Conservation (phyloP, 2,888 invertebrate genomes). For the Nebria brevicollis region DNA sequence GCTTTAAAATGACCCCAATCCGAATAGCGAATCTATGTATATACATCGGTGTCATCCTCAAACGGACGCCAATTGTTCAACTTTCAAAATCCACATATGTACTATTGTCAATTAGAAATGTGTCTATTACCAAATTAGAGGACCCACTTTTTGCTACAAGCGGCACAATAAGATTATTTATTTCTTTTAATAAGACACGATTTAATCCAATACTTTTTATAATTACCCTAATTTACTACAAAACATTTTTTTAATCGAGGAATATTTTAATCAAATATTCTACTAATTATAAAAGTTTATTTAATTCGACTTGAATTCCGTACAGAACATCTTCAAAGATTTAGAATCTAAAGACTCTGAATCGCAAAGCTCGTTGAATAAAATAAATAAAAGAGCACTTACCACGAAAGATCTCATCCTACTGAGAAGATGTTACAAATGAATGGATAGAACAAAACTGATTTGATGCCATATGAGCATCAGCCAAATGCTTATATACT, state of each 20-base stretch:
- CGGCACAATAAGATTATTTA: neutral
- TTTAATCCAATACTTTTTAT: no score
- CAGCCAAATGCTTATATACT: conserved; percentile 24
- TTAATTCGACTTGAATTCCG: no score
- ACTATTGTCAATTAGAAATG: neutral
- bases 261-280: no score
- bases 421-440: conserved; percentile 20
- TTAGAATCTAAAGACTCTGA: no score
- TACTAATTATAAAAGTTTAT: no score
- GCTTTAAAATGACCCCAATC: neutral
- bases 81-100: neutral
- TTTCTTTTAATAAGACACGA: no score
- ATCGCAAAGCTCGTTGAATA: neutral
- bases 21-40: conserved; percentile 8
- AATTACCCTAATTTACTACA: no score
- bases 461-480: conserved; percentile 13
- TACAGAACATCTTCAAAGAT: no score
- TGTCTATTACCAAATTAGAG: neutral
- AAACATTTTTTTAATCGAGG: no score
- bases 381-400: conserved; percentile 51
- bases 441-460: conserved; percentile 21
- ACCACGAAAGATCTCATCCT: conserved; percentile 60
- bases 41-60: conserved; percentile 13
- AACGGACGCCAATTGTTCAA: neutral
- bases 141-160: neutral